Evolutionary conservation across 92 coral and sea anemone species (phyloP).

Genomic region (Palythoa caribaeorum): DNA sequence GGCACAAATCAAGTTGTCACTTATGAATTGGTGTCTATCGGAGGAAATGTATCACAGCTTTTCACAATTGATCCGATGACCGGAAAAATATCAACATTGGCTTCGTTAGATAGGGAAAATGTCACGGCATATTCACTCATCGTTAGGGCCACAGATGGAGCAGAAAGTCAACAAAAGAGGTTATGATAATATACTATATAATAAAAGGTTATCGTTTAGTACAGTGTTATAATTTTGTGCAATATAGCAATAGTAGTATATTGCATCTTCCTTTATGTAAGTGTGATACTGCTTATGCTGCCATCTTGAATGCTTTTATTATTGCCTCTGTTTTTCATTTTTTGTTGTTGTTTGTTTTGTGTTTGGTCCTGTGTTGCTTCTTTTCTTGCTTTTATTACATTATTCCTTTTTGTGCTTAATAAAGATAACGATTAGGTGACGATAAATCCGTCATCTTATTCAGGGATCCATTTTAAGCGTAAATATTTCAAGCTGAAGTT

Average conservation of each 20-base stretch:
- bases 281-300: too few relatives aligned
- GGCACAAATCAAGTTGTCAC: constrained; percentile 57
- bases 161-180: constrained; percentile 35
- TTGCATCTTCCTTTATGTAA: background rate
- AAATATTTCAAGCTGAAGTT: too few relatives aligned
- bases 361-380: too few relatives aligned
- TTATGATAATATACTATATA: background rate
- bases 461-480: too few relatives aligned
- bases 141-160: constrained; percentile 67
- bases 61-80: constrained; percentile 62
- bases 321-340: background rate
- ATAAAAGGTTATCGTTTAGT: background rate
- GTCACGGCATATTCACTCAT: constrained; percentile 53
- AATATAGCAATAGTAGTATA: background rate
- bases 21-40: constrained; percentile 50
- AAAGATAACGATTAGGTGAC: too few relatives aligned
- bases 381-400: too few relatives aligned
- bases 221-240: background rate
- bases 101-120: constrained; percentile 71
- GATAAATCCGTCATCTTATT: too few relatives aligned
- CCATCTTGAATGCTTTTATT: too few relatives aligned
- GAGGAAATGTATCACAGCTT: background rate
- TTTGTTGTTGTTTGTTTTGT: background rate
- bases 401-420: too few relatives aligned
- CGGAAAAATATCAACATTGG: constrained; percentile 69